Conservation (phyloP, 2,113 vertebrate genomes). For the crab-eating macaque (Macaca fascicularis) region DNA sequence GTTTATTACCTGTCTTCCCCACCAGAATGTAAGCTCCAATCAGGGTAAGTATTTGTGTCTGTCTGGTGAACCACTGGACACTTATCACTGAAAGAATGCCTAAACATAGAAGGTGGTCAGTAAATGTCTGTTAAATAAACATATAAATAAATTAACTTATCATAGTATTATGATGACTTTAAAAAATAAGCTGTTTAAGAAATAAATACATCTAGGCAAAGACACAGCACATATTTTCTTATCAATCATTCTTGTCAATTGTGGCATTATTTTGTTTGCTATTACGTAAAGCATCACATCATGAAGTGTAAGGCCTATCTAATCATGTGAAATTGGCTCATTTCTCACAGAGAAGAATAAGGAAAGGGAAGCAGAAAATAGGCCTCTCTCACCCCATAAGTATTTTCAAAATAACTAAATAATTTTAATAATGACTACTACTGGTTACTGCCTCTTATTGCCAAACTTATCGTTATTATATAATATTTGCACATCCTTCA, state of each 20-base stretch:
- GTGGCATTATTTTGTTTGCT: neutral
- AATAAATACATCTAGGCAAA: neutral
- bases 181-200: neutral
- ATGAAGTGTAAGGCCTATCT: neutral
- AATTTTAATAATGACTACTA: neutral
- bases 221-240: neutral
- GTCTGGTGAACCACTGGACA: neutral
- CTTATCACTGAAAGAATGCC: neutral
- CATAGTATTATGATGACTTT: neutral
- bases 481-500: neutral
- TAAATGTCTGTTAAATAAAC: neutral
- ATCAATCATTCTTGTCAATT: neutral
- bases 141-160: neutral
- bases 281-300: neutral
- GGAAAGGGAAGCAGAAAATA: neutral
- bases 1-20: neutral
- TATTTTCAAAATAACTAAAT: neutral
- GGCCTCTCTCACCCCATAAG: neutral
- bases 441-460: neutral
- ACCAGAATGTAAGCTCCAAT: neutral
- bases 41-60: neutral
- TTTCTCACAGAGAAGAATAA: neutral
- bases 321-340: neutral
- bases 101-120: neutral
- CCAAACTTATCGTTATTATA: neutral